These are phyloP conservation scores for Crotalus adamanteus DNA, from an alignment of 2,797 vertebrate species.

Conservation along the genomic window DNA sequence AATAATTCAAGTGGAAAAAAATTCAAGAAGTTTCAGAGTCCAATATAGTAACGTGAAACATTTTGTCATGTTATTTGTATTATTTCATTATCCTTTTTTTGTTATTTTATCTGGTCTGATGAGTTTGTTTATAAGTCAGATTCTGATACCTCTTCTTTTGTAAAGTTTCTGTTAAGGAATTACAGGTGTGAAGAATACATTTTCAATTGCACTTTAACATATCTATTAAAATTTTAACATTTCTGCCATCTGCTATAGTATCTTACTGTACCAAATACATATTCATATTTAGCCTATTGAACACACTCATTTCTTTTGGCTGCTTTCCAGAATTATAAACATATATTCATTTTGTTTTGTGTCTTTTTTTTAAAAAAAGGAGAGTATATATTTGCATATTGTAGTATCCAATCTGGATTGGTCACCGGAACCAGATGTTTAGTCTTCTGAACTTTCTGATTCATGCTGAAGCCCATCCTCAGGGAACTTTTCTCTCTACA, in stretches of 20 bases:
- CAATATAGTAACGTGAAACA: background rate
- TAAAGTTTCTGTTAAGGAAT: conserved; percentile 25
- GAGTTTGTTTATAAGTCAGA: conserved; percentile 13
- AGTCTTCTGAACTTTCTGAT: background rate
- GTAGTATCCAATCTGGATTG: background rate
- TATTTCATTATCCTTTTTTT: background rate
- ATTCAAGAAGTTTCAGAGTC: background rate
- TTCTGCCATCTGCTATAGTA: background rate
- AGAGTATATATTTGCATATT: background rate
- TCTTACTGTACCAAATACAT: conserved; percentile 13
- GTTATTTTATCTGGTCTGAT: conserved; percentile 24
- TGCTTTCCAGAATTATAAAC: background rate
- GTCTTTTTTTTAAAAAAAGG: background rate
- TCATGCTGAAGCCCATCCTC: background rate
- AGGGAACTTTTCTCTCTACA: background rate
- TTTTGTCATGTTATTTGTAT: conserved; percentile 21
- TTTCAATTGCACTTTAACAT: background rate
- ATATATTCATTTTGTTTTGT: background rate
- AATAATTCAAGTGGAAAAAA: background rate
- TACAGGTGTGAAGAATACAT: conserved; percentile 19
- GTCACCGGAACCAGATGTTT: background rate
- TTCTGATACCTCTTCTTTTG: conserved; percentile 27
- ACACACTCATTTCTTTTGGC: background rate
- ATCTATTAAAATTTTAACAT: background rate
- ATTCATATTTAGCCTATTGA: background rate